These are phyloP conservation scores for Tribolium freemani DNA, from an alignment of 2,888 invertebrate species.

Conservation along the genomic window DNA sequence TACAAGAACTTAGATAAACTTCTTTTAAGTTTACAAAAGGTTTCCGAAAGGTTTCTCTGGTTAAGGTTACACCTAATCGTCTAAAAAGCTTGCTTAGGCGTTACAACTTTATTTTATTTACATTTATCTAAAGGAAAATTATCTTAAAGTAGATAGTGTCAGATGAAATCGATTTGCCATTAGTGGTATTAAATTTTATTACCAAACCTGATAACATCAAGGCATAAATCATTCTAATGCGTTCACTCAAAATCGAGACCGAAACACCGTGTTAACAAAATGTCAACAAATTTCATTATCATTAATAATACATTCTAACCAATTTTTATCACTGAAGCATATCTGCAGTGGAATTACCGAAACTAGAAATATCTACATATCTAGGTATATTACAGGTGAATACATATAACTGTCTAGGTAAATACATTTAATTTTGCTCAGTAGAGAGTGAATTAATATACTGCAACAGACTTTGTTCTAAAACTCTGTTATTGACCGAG, in stretches of 20 bases:
- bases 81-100: not conserved
- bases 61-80: not conserved
- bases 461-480: too few species aligned
- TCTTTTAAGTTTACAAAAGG: not conserved
- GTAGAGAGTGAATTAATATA: too few species aligned
- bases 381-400: too few species aligned
- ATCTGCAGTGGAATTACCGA: too few species aligned
- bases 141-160: not conserved
- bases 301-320: too few species aligned
- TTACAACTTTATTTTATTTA: not conserved
- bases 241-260: not conserved
- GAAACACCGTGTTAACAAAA: not conserved
- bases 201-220: not conserved
- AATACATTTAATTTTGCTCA: too few species aligned
- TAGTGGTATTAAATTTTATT: constrained; percentile 16
- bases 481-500: too few species aligned
- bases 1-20: constrained; percentile 4
- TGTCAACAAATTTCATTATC: not conserved
- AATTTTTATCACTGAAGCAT: too few species aligned
- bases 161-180: constrained; percentile 11
- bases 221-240: constrained; percentile 4
- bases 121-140: too few species aligned
- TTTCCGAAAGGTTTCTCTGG: not conserved
- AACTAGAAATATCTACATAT: too few species aligned
- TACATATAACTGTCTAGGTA: too few species aligned